Evolutionary conservation across 2,888 invertebrate species (phyloP).

Genomic region (Agrilus cyanescens): DNA sequence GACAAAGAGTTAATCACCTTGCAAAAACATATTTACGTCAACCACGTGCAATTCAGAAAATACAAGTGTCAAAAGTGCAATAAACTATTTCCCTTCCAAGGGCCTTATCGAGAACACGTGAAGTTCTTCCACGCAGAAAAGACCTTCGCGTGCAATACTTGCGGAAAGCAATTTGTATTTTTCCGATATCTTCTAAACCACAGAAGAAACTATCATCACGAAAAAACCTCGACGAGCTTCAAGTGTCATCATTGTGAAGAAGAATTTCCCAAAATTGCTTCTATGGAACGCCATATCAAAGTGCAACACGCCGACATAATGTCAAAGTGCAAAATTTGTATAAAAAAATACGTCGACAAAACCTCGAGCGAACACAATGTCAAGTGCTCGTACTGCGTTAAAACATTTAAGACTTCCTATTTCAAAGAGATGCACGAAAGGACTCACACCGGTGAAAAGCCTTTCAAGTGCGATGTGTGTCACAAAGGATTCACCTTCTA

Average conservation of each 20-base stretch:
- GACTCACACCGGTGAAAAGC: constrained; percentile 18
- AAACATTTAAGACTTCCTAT: constrained; percentile 38
- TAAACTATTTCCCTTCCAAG: background rate
- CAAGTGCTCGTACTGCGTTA: constrained; percentile 27
- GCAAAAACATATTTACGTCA: constrained; percentile 6
- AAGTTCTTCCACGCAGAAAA: constrained; percentile 26
- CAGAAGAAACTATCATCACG: background rate
- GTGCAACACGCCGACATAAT: too few relatives aligned
- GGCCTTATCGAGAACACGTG: background rate
- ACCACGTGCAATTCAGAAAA: constrained; percentile 2
- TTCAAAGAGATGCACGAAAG: constrained; percentile 30
- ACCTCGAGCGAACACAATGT: constrained; percentile 38
- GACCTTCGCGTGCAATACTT: constrained; percentile 25
- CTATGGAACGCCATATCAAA: constrained; percentile 24
- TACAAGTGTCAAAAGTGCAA: constrained; percentile 6
- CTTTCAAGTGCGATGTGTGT: constrained; percentile 29
- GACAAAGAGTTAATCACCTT: background rate
- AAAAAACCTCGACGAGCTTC: background rate
- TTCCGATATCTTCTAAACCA: constrained; percentile 24
- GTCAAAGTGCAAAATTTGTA: too few relatives aligned
- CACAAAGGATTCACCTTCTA: constrained; percentile 25
- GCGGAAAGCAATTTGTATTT: constrained; percentile 25
- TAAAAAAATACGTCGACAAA: too few relatives aligned
- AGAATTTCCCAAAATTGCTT: constrained; percentile 34
- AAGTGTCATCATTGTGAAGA: background rate